Evolutionary conservation across 2,113 vertebrate genomes (phyloP), one percentile per base, ranked within the genome.

Genomic region (Himantopus leucocephalus): DNA sequence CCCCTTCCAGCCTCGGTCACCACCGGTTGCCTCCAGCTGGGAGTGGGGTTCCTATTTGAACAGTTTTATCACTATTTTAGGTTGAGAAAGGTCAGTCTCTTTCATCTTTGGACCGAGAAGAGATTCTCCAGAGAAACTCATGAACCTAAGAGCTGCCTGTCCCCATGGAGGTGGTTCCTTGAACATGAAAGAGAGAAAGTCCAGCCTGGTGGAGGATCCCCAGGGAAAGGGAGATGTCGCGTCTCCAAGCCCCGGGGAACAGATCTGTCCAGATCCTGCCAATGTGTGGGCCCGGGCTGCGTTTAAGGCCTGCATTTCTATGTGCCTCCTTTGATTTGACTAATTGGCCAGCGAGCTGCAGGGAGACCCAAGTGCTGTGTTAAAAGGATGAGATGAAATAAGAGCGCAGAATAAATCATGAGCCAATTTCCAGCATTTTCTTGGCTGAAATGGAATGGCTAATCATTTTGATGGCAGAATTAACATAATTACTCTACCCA

Each of bases 391-490:
- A 90, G 87, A 82, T 79, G 81, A 94, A 92, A 97, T 75, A 26
- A 74, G 85, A 95, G 58, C 3, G 0, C 35, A 56, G 96, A 96
- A 97, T 96, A 91, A 97, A 97, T 96, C 87, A 95, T 96, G 93
- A 97, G 85, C 94, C 90, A 50, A 73, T 95, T 95, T 60, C 84
- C 93, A 94, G 87, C 93, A 48, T 79, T 96, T 96, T 94, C 93
- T 93, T 96, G 93, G 87, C 93, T 88, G 93, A 75, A 77, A 35
- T 75, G 92, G 92, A 96, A 90, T 53, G 58, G 81, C 93, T 97
- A 78, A 95, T 96, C 81, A 96, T 91, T 79, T 39, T 85, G 87
- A 95, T 94, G 96, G 87, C 74, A 79, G 74, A 94, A 96, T 96
- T 96, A 93, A 64, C 96, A 94, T 93, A 95, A 96, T 95, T 75